Evolutionary conservation across 2,888 invertebrate species (phyloP).

Genomic region (Limnephilus lunatus): DNA sequence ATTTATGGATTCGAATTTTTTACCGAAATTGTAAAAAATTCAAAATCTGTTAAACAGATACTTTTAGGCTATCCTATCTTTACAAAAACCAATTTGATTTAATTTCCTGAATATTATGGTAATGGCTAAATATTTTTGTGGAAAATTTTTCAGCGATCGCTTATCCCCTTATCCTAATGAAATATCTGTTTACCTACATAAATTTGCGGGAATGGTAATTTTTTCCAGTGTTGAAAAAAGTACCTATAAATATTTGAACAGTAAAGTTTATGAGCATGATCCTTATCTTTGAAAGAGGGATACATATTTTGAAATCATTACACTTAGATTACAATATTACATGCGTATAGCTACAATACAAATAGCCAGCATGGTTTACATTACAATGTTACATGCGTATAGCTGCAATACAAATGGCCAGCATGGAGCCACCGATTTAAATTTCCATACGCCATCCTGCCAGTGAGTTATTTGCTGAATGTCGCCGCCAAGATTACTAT

Average conservation of each 20-base stretch:
- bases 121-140: neutral
- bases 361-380: neutral
- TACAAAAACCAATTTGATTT: neutral
- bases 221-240: neutral
- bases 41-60: neutral
- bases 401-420: neutral
- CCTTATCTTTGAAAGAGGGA: neutral
- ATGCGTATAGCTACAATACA: neutral
- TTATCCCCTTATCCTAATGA: neutral
- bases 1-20: neutral
- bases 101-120: neutral
- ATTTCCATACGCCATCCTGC: neutral
- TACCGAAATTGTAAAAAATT: neutral
- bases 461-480: conserved; percentile 25
- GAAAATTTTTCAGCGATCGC: neutral
- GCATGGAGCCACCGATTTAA: neutral
- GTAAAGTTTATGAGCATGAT: neutral
- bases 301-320: neutral
- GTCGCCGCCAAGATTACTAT: conserved; percentile 46
- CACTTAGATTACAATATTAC: neutral
- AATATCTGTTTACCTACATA: neutral
- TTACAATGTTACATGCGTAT: too few species aligned
- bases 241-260: neutral
- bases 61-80: neutral
- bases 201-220: neutral